Evolutionary conservation across 2,113 vertebrate species (phyloP).

Genomic region (Equus przewalskii): DNA sequence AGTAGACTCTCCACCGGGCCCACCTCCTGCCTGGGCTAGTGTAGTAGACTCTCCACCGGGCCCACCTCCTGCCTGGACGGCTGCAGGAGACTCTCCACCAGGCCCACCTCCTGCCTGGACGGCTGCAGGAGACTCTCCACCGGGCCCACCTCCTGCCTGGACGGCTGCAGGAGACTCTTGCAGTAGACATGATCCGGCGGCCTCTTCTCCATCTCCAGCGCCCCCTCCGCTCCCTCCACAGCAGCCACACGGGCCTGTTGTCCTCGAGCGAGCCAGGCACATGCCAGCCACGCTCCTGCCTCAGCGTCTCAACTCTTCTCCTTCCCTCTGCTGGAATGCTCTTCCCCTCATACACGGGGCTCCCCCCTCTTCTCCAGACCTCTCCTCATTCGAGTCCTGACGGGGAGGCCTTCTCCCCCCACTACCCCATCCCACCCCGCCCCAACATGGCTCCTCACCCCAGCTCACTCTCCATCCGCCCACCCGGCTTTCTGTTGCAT

Average conservation of each 20-base stretch:
- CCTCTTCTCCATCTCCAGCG: not conserved
- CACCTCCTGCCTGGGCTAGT: too few species aligned
- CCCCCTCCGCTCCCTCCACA: not conserved
- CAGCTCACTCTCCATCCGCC: not conserved
- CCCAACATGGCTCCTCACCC: fast-evolving
- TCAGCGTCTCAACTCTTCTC: fast-evolving
- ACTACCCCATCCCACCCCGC: not conserved
- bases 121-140: not conserved
- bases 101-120: too few species aligned
- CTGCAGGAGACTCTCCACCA: too few species aligned
- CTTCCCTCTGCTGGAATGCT: not conserved
- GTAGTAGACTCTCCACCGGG: fast-evolving
- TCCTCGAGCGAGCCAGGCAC: not conserved
- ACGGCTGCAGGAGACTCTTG: fast-evolving
- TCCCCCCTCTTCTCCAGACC: not conserved
- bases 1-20: not conserved
- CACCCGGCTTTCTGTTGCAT: fast-evolving
- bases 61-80: not conserved
- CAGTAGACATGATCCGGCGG: not conserved
- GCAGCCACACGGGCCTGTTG: not conserved
- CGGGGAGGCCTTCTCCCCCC: not conserved
- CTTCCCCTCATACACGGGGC: not conserved
- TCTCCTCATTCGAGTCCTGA: not conserved
- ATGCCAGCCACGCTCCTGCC: fast-evolving
- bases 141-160: too few species aligned